Evolutionary conservation across 2,888 invertebrate species (phyloP).

Genomic region (Chymomyza amoena): DNA sequence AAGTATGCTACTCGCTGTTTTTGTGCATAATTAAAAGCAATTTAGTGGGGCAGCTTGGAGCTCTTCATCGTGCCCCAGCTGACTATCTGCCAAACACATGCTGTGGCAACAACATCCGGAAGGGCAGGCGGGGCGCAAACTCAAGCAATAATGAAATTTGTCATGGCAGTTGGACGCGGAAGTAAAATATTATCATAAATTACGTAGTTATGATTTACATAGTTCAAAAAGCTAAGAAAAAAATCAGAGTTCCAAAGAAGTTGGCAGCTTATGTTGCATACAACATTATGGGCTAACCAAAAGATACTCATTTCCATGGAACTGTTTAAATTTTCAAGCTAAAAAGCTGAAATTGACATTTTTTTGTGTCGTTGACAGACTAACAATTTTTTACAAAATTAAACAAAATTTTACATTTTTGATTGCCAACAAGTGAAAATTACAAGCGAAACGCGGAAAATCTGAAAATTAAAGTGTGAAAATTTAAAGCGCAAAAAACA

Average conservation of each 20-base stretch:
- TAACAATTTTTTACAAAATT: background rate
- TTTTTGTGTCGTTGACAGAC: background rate
- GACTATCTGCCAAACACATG: background rate
- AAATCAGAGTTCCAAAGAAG: background rate
- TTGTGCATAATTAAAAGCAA: constrained; percentile 25
- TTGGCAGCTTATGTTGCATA: background rate
- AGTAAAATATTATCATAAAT: constrained; percentile 7
- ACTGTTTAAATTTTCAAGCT: background rate
- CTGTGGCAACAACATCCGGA: background rate
- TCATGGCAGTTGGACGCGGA: background rate
- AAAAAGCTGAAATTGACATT: too few species aligned
- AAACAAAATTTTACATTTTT: constrained; percentile 1
- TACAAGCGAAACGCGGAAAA: background rate
- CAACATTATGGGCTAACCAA: background rate
- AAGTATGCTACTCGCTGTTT: background rate
- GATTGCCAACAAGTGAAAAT: background rate
- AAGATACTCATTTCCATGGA: background rate
- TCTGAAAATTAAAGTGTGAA: background rate
- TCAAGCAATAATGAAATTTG: background rate
- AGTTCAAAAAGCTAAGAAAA: background rate
- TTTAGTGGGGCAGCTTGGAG: background rate
- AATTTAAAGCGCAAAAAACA: background rate
- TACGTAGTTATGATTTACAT: constrained; percentile 7
- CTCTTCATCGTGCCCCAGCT: background rate
- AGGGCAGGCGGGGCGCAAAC: background rate